These are phyloP conservation scores for Abscondita cerata DNA, from an alignment of 2,888 invertebrate genomes.

Conservation along the genomic window DNA sequence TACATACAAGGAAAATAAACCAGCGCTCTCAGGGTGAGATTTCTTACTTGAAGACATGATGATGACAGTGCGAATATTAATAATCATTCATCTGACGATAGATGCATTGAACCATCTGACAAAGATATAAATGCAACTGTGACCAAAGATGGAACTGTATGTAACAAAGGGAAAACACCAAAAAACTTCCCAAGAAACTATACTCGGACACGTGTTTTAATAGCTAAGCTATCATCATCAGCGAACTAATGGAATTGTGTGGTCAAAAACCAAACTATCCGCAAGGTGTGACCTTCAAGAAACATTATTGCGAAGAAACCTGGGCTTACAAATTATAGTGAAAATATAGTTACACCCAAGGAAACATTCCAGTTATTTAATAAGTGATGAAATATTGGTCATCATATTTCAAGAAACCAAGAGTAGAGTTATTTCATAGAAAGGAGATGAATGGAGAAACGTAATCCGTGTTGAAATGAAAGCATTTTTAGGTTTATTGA, in stretches of 20 bases:
- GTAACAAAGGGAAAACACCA: too few relatives aligned
- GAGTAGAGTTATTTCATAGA: neutral
- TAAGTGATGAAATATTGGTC: neutral
- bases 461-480: neutral
- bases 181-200: too few relatives aligned
- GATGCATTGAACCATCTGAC: neutral
- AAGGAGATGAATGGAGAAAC: neutral
- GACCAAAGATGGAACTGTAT: neutral
- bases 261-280: neutral
- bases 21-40: too few relatives aligned
- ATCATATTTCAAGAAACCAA: neutral
- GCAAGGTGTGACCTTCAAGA: neutral
- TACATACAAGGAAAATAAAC: too few relatives aligned
- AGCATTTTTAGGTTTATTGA: too few relatives aligned
- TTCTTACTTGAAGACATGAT: neutral
- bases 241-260: too few relatives aligned
- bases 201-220: too few relatives aligned
- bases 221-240: too few relatives aligned
- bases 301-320: neutral
- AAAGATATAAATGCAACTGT: neutral
- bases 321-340: slow-evolving; percentile 3
- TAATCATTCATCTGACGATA: neutral
- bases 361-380: slow-evolving; percentile 3
- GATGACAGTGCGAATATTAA: neutral
- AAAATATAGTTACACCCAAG: neutral